Conservation (phyloP, 1,140 invertebrate genomes). For the Centruroides vittatus region DNA sequence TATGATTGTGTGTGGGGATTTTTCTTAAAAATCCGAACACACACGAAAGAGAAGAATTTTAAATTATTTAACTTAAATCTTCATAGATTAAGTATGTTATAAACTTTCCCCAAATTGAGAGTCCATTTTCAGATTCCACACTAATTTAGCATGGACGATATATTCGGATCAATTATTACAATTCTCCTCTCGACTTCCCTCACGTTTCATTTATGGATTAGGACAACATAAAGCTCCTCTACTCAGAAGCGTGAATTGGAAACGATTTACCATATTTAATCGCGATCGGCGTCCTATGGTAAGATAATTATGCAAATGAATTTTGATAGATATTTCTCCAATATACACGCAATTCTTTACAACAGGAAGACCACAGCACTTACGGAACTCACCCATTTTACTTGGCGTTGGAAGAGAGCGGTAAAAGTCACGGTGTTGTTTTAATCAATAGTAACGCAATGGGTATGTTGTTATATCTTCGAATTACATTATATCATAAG, state of each 20-base stretch:
- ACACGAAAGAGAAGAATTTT: too few relatives aligned
- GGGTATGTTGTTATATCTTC: too few relatives aligned
- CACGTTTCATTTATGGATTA: conserved; percentile 7
- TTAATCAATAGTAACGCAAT: conserved; percentile 68
- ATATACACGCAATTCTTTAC: too few relatives aligned
- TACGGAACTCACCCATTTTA: conserved; percentile 21
- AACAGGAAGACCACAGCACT: not conserved
- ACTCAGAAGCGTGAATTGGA: conserved; percentile 2
- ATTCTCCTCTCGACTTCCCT: not conserved
- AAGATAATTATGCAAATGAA: too few relatives aligned
- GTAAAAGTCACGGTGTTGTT: conserved; percentile 42
- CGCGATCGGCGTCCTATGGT: not conserved
- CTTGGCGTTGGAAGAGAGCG: conserved; percentile 8
- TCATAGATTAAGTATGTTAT: too few relatives aligned
- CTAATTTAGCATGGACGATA: not conserved
- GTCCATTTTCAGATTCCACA: not conserved
- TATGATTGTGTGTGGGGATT: too few relatives aligned
- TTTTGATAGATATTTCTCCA: too few relatives aligned
- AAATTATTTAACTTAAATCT: too few relatives aligned
- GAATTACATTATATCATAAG: too few relatives aligned
- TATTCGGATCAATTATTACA: conserved; percentile 4
- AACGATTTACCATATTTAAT: conserved; percentile 12
- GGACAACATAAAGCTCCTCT: conserved; percentile 8
- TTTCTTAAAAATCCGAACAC: too few relatives aligned
- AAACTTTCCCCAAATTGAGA: too few relatives aligned